Percentiles rank a stretch among this genome's conserved stretches.
phyloP scores from a whole-genome alignment of 2,113 vertebrate genomes.

The Epinephelus cyanopodus region DNA sequence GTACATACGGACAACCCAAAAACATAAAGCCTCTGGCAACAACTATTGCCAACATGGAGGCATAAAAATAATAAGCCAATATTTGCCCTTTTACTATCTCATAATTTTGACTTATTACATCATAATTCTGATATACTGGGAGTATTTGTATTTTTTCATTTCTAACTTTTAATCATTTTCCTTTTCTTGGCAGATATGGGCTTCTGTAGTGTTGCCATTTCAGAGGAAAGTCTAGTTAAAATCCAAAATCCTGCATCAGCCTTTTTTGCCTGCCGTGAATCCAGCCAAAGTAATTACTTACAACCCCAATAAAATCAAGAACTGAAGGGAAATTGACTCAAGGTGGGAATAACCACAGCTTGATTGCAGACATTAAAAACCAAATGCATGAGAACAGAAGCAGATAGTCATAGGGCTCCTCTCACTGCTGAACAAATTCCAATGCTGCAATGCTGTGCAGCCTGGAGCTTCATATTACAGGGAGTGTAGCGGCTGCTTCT shows the following conservation, averaged over 20 bases:
- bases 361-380: not conserved
- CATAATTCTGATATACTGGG: not conserved
- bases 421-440: constrained; percentile 51
- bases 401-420: constrained; percentile 12
- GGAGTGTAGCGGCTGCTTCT: constrained; percentile 56
- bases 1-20: no score
- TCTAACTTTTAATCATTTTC: not conserved
- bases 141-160: not conserved
- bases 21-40: no score
- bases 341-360: constrained; percentile 14
- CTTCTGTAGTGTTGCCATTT: not conserved
- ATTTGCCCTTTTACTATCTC: not conserved
- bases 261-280: constrained; percentile 11
- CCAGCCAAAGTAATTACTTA: constrained; percentile 1
- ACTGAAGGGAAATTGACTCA: constrained; percentile 19
- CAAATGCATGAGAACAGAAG: constrained; percentile 12
- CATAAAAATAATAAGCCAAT: no score
- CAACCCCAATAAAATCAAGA: constrained; percentile 25
- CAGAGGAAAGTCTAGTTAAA: not conserved
- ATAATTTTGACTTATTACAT: not conserved
- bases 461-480: constrained; percentile 66
- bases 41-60: no score
- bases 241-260: constrained; percentile 14
- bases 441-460: constrained; percentile 50
- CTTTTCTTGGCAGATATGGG: constrained; percentile 1